These are phyloP conservation scores for Sebastiscus tertius DNA, from an alignment of 2,797 vertebrate genomes.

Conservation along the genomic window DNA sequence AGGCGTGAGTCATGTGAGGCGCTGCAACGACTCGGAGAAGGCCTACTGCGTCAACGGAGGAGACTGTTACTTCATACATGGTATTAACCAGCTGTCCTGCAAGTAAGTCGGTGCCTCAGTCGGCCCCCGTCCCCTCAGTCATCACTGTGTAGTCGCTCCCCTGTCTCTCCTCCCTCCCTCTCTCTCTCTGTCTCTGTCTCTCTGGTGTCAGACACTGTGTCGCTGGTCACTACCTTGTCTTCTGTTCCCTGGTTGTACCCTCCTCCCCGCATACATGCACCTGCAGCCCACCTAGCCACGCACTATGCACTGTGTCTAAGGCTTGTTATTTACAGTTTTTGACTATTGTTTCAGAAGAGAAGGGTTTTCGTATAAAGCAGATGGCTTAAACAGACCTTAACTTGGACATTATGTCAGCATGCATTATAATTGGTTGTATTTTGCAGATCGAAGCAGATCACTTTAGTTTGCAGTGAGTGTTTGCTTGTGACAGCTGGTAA, in stretches of 20 bases:
- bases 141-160: conserved; percentile 45
- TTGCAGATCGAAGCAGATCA: background rate
- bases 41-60: conserved; percentile 96
- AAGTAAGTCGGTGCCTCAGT: conserved; percentile 88
- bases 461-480: background rate
- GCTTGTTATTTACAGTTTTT: conserved; percentile 2
- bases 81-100: conserved; percentile 97
- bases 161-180: conserved; percentile 41
- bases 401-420: background rate
- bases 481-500: background rate
- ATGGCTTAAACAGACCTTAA: background rate
- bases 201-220: conserved; percentile 34
- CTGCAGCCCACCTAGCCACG: conserved; percentile 1
- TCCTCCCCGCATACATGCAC: conserved; percentile 7
- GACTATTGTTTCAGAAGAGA: background rate
- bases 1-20: conserved; percentile 91
- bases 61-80: conserved; percentile 98
- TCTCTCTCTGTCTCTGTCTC: conserved; percentile 39
- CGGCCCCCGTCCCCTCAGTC: conserved; percentile 15
- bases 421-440: background rate
- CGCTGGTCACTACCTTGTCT: conserved; percentile 32
- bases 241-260: conserved; percentile 27
- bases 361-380: background rate
- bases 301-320: background rate
- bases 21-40: conserved; percentile 97